Evolutionary conservation across 2,113 vertebrate species (phyloP).

Genomic region (Myrmecobius fasciatus): DNA sequence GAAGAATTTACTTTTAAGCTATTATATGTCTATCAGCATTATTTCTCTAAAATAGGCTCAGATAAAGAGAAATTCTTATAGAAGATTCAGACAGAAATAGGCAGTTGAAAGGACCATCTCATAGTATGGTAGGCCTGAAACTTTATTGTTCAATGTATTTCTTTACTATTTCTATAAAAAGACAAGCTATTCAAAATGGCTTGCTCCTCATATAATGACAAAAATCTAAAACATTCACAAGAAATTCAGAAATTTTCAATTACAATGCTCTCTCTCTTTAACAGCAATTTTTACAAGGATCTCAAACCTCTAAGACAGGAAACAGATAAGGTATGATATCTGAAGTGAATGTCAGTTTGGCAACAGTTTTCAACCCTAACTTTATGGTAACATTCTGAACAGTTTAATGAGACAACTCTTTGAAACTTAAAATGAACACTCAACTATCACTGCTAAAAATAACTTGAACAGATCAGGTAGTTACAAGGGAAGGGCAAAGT

Average conservation of each 20-base stretch:
- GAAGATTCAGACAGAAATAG: constrained; percentile 20
- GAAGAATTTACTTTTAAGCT: constrained; percentile 40
- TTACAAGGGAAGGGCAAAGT: constrained; percentile 46
- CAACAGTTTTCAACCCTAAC: constrained; percentile 30
- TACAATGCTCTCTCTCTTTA: neutral
- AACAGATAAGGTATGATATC: constrained; percentile 22
- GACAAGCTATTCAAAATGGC: constrained; percentile 28
- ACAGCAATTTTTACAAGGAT: constrained; percentile 53
- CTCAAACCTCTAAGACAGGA: constrained; percentile 53
- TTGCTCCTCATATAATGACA: constrained; percentile 1
- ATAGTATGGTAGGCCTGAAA: constrained; percentile 30
- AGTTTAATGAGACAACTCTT: constrained; percentile 21
- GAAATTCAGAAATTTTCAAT: constrained; percentile 42
- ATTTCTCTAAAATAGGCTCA: constrained; percentile 1
- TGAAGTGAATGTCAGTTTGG: constrained; percentile 33
- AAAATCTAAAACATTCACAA: constrained; percentile 27
- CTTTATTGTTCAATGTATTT: neutral
- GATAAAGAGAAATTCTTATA: neutral
- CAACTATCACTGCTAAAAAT: constrained; percentile 12
- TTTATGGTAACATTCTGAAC: constrained; percentile 31
- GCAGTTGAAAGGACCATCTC: neutral
- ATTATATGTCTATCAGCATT: constrained; percentile 29
- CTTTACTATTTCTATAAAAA: constrained; percentile 45
- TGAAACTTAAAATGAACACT: constrained; percentile 24
- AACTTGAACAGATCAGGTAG: constrained; percentile 27